Evolutionary conservation across 2,113 vertebrate genomes (phyloP), one percentile per base, ranked within the genome.

Genomic region (Coracopsis vasa): DNA sequence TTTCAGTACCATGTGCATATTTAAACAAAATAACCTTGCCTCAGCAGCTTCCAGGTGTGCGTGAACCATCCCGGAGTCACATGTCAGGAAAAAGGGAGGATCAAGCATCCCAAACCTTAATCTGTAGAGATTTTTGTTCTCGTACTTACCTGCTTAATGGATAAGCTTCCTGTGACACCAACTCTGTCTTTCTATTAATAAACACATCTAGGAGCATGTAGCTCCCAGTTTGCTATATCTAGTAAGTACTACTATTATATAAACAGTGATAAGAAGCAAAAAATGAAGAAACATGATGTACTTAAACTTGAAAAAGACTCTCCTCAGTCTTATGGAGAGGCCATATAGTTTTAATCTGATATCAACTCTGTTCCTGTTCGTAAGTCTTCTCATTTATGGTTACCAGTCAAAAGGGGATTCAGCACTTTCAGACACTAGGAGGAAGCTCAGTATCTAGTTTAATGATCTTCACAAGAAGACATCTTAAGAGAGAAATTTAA

Each of bases 1-100:
- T 90, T 96, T 95, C 79, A 88, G 73, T 94, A 94, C 82, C 61
- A 79, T 9, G 1, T 64, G 78, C 60, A 66, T 95, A 96, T 81
- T 94, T 94, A 96, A 95, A 83, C 29, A 11, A 29, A 88, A 86
- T 94, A 87, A 71, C 61, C 13, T 48, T 92, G 8, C 50, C 21
- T 81, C 54, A 31, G 56, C n/a, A 66, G 42, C 20, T 88, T 90
- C 17, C 50, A n/a, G 37, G 3, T 23, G 8, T 29, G 19, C 16
- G 14, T 66, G 7, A 88, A 42, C 50, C 29, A 23, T 58, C 11
- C 62, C 44, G 18, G 17, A 61, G 28, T 23, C 27, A 37, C 20
- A 31, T 28, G 47, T 39, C 47, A 71, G 28, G 21, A 44, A 71
- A 69, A 85, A 66, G 27, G 20, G 24, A 75, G 35, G 27, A 51